A percentile compares a stretch with the other conserved stretches of the same genome.
Evolutionary conservation across 1,140 invertebrate species (phyloP).

Genomic region (Drosophila sechellia): DNA sequence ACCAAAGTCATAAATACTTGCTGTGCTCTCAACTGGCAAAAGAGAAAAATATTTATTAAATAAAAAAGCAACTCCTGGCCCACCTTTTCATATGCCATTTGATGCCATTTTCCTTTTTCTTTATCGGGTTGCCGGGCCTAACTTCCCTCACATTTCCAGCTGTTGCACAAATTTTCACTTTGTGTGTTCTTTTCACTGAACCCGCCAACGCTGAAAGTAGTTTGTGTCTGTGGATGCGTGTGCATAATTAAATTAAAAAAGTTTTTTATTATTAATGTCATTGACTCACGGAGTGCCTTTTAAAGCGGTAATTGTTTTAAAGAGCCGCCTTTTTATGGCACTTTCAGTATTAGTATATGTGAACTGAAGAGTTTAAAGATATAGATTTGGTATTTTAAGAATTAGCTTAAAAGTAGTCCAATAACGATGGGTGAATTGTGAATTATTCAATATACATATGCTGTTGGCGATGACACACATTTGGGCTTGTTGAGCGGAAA

Average conservation of each 20-base stretch:
- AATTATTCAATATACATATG: neutral
- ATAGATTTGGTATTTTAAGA: too few species aligned
- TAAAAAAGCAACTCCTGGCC: constrained; percentile 64
- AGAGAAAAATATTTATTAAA: constrained; percentile 66
- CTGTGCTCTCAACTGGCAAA: constrained; percentile 79
- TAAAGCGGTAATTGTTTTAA: constrained; percentile 34
- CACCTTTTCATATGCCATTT: constrained; percentile 61
- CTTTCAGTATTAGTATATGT: too few species aligned
- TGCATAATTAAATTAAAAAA: constrained; percentile 76
- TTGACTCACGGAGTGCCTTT: constrained; percentile 51
- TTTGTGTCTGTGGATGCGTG: constrained; percentile 36
- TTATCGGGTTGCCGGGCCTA: constrained; percentile 6
- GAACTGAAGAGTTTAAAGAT: too few species aligned
- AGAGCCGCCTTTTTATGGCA: neutral
- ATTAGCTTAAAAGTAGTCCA: too few species aligned
- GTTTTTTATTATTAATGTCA: constrained; percentile 62
- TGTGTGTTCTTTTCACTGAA: constrained; percentile 70
- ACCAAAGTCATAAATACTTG: constrained; percentile 75
- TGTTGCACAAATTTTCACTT: constrained; percentile 54
- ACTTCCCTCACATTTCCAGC: constrained; percentile 32
- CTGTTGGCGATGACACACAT: constrained; percentile 31
- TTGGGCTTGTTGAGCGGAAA: constrained; percentile 48
- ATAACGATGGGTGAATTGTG: too few species aligned
- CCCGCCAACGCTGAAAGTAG: constrained; percentile 48
- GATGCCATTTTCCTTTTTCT: constrained; percentile 23